phyloP scores from a whole-genome alignment of 2,113 vertebrate species.

The Clinocottus analis region DNA sequence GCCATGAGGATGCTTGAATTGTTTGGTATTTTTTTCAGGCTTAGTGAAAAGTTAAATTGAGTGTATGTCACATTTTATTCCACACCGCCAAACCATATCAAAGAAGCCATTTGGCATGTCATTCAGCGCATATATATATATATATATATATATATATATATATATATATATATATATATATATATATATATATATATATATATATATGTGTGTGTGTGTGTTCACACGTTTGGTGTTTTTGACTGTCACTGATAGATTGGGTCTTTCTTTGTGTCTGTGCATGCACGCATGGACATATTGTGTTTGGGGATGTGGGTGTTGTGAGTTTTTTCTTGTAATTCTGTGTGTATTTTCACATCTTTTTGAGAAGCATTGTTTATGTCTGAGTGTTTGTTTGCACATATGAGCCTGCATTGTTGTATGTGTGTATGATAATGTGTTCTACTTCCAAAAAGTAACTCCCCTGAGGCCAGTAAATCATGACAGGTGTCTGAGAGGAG shows the following conservation, averaged over 20 bases:
- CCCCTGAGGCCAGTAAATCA: constrained; percentile 34
- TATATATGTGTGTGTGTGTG: too few species aligned
- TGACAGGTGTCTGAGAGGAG: constrained; percentile 33
- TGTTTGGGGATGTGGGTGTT: not conserved
- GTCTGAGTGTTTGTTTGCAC: not conserved
- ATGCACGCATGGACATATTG: not conserved
- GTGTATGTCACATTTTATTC: constrained; percentile 61
- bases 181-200: too few species aligned
- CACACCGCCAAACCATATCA: constrained; percentile 66
- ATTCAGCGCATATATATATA: too few species aligned
- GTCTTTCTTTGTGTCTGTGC: not conserved
- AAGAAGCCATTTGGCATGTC: constrained; percentile 51
- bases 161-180: too few species aligned
- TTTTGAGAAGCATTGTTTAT: not conserved
- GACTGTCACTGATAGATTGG: constrained; percentile 29
- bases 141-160: too few species aligned
- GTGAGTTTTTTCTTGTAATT: not conserved
- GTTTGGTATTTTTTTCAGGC: constrained; percentile 50
- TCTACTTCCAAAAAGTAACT: constrained; percentile 44
- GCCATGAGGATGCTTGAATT: constrained; percentile 7
- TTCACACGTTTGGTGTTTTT: constrained; percentile 43
- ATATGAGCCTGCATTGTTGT: not conserved
- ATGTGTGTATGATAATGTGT: constrained; percentile 37
- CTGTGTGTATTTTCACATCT: not conserved
- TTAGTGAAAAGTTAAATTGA: constrained; percentile 65